Conservation (phyloP, 2,113 vertebrate species). For the Pundamilia nyererei region DNA sequence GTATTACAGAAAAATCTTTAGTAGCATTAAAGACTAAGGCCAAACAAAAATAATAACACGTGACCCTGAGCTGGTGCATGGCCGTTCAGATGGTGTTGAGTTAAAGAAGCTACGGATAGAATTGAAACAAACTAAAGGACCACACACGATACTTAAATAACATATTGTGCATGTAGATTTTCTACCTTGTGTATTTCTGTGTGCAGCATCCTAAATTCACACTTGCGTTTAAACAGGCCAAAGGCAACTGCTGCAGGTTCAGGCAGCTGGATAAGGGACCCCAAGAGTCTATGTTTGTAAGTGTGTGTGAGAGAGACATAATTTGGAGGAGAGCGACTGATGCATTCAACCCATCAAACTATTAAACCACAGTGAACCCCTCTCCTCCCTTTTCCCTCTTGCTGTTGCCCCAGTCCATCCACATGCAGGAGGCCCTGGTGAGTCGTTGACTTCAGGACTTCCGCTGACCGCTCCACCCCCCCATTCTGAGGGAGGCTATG, state of each 20-base stretch:
- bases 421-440: neutral
- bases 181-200: neutral
- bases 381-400: neutral
- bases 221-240: neutral
- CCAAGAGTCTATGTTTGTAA: neutral
- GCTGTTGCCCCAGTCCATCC: neutral
- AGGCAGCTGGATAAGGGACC: neutral
- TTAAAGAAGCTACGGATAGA: constrained; percentile 13
- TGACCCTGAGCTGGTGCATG: constrained; percentile 32
- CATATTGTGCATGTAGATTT: neutral
- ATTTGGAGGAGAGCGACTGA: neutral
- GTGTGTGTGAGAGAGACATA: neutral
- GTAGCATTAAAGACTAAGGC: neutral
- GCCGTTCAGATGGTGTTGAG: neutral
- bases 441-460: neutral
- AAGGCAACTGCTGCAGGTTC: constrained; percentile 1
- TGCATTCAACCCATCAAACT: neutral
- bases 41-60: neutral
- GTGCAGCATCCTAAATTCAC: constrained; percentile 8
- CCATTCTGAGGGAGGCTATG: neutral
- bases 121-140: neutral
- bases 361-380: neutral
- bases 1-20: neutral
- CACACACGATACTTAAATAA: neutral
- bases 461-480: neutral